Conservation (phyloP, 2,797 vertebrate genomes). For the Tympanoctomys barrerae region DNA sequence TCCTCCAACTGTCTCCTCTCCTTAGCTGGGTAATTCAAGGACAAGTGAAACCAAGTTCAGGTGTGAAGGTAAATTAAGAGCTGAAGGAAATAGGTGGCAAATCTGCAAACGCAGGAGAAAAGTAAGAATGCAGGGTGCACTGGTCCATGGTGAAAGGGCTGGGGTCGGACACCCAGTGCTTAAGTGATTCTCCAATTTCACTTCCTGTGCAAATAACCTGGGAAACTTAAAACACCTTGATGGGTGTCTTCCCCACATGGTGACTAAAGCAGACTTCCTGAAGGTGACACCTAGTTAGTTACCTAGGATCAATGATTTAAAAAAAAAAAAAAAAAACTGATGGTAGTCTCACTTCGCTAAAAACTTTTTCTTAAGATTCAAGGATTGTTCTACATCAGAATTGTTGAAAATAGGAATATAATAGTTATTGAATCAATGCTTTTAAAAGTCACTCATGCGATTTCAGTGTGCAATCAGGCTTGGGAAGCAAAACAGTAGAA, state of each 20-base stretch:
- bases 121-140: not conserved
- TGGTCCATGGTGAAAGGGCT: not conserved
- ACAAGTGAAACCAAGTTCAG: not conserved
- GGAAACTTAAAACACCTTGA: not conserved
- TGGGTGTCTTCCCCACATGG: not conserved
- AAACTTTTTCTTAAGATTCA: too few species aligned
- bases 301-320: not conserved
- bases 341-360: too few species aligned
- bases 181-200: not conserved
- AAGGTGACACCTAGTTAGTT: not conserved
- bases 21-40: not conserved
- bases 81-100: not conserved
- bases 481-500: constrained; percentile 13
- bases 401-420: too few species aligned
- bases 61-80: not conserved
- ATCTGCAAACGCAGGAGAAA: not conserved
- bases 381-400: too few species aligned
- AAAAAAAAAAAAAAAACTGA: too few species aligned
- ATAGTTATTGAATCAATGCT: not conserved
- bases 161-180: not conserved
- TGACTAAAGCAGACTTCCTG: constrained; percentile 11
- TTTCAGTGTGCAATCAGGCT: not conserved
- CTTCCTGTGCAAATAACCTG: not conserved
- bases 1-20: not conserved
- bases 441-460: not conserved